These are phyloP conservation scores for Drosophila lowei DNA, from an alignment of 1,140 invertebrate genomes.

Conservation along the genomic window DNA sequence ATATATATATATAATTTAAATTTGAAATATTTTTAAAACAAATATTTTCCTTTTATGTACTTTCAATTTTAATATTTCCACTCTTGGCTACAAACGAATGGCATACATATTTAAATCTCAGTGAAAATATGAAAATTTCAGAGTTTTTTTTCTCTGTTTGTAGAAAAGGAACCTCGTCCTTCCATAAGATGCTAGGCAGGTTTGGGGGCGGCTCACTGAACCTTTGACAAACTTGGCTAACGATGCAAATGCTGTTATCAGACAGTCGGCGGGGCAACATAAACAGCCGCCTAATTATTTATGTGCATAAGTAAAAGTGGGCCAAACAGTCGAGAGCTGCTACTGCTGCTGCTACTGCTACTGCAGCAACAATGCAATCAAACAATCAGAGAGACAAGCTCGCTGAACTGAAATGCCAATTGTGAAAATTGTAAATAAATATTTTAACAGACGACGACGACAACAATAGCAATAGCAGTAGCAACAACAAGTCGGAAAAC, in stretches of 20 bases:
- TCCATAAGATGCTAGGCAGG: no score
- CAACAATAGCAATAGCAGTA: no score
- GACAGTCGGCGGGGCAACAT: conserved; percentile 27
- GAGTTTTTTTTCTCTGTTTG: no score
- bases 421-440: conserved; percentile 82
- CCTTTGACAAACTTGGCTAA: conserved; percentile 37
- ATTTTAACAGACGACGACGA: conserved; percentile 70
- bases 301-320: conserved; percentile 67
- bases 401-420: conserved; percentile 69
- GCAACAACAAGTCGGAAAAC: conserved; percentile 65
- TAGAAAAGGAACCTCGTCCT: no score
- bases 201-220: conserved; percentile 1
- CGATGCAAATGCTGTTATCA: conserved; percentile 49
- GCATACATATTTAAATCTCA: no score
- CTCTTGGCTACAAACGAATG: no score
- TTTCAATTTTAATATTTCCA: no score
- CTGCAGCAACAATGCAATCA: conserved; percentile 47
- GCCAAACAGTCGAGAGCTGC: conserved; percentile 36
- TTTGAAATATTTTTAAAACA: no score
- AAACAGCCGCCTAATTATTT: conserved; percentile 55
- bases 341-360: neutral
- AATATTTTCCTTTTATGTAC: no score
- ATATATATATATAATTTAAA: no score
- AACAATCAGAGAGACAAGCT: conserved; percentile 50
- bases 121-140: no score